Evolutionary conservation across 2,888 invertebrate genomes (phyloP).

Genomic region (Ophonus ardosiacus): DNA sequence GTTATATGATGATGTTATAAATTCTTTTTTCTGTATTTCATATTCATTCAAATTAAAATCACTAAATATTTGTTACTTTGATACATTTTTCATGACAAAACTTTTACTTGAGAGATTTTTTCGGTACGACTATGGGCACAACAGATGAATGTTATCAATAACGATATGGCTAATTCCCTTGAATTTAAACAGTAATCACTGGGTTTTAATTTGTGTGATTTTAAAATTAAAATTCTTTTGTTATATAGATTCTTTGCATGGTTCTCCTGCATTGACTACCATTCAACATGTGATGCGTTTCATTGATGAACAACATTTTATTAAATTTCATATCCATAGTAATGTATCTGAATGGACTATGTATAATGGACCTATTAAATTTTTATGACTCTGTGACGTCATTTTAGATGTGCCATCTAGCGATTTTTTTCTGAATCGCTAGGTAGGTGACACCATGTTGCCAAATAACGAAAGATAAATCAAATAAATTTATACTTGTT

Average conservation of each 20-base stretch:
- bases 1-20: neutral
- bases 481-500: no score
- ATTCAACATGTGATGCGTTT: neutral
- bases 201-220: slow-evolving; percentile 17
- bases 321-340: neutral
- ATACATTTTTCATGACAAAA: no score
- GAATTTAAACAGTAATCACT: neutral
- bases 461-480: no score
- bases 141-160: neutral
- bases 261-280: neutral
- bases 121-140: neutral
- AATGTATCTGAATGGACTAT: neutral
- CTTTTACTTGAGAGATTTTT: neutral
- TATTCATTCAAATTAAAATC: neutral
- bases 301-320: neutral
- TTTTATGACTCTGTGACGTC: no score
- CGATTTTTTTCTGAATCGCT: no score
- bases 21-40: neutral
- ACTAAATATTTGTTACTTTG: neutral
- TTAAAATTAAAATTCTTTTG: neutral
- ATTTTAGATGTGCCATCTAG: no score
- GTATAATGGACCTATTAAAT: no score
- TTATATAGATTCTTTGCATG: slow-evolving; percentile 18
- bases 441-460: no score
- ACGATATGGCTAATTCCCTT: slow-evolving; percentile 3